Base-by-base conservation (phyloP, 2,797 vertebrate genomes). In the Myotis pilosus region DNA sequence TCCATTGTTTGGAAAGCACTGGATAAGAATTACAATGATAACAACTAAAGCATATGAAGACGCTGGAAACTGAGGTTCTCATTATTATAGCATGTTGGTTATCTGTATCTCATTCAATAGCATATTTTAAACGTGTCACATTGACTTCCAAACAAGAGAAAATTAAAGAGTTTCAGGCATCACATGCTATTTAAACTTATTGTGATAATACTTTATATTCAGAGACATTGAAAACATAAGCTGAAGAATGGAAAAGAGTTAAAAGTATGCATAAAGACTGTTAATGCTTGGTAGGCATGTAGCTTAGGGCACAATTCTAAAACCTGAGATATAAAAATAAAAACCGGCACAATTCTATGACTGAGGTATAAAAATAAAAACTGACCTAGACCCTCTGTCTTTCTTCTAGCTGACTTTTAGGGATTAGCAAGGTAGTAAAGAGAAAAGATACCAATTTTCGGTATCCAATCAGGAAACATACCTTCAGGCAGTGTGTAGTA, bases 1-100 rank as follows among this genome's bases (percentile, higher is more conserved):
- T 68, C 13, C 41, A 87, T 94, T 94, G 55, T 96, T 92, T 94
- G 86, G 79, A 84, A 94, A 96, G 86, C 30, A 19, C 41, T 90
- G 68, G 60, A 87, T 88, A 91, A 94, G 76, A 96, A 95, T 41
- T 85, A 22, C 23, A 85, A 44, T 64, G 84, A 90, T 89, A 95
- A 83, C 15, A 88, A 33, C 75, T 80, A 93, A 89, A 96, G 78
- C 86, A 71, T 33, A 92, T 51, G 62, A 96, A 79, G 83, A 72
- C 15, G 0, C 81, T 84, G 16, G 49, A 81, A 96, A 74, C 17
- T 1, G 78, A 94, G 28, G 55, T 36, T 79, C 68, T 87, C 71
- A 91, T 89, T 88, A 81, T 76, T 79, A 23, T 47, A 47, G 23
- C 33, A 23, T n/a, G 41, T 78, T 44, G 12, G 60, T 64, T 94